phyloP scores from a whole-genome alignment of 2,113 vertebrate species.

The Semicossyphus pulcher region DNA sequence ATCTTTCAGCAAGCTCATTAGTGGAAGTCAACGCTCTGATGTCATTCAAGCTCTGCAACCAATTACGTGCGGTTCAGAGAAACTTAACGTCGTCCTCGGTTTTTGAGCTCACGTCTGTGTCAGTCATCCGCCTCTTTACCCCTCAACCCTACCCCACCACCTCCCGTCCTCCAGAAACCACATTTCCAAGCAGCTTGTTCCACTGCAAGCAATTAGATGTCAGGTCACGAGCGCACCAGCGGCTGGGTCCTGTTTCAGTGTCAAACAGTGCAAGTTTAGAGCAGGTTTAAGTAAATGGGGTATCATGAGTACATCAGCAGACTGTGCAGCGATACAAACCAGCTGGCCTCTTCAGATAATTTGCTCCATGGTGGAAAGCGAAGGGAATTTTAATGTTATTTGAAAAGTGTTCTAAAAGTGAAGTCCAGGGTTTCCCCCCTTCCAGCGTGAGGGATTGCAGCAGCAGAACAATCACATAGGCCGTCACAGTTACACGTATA shows the following conservation, averaged over 20 bases:
- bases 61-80: conserved; percentile 65
- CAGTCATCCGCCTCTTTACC: conserved; percentile 43
- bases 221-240: conserved; percentile 56
- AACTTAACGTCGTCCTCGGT: conserved; percentile 60
- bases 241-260: conserved; percentile 73
- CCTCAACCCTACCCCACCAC: not conserved
- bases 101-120: conserved; percentile 52
- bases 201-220: conserved; percentile 62
- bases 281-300: conserved; percentile 57
- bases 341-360: conserved; percentile 62
- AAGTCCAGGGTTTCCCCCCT: conserved; percentile 36
- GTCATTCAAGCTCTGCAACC: conserved; percentile 70
- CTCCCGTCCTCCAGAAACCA: conserved; percentile 48
- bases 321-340: conserved; percentile 61
- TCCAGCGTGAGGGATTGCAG: conserved; percentile 38
- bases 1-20: conserved; percentile 45
- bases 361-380: conserved; percentile 25
- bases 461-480: conserved; percentile 16
- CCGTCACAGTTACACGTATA: conserved; percentile 27
- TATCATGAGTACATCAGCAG: conserved; percentile 44
- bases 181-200: conserved; percentile 67
- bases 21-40: conserved; percentile 57
- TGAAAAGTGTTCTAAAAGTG: conserved; percentile 44
- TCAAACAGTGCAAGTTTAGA: conserved; percentile 28
- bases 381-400: conserved; percentile 56